Evolutionary conservation across 1,140 invertebrate genomes (phyloP).

Genomic region (Andrena cerasifolii): DNA sequence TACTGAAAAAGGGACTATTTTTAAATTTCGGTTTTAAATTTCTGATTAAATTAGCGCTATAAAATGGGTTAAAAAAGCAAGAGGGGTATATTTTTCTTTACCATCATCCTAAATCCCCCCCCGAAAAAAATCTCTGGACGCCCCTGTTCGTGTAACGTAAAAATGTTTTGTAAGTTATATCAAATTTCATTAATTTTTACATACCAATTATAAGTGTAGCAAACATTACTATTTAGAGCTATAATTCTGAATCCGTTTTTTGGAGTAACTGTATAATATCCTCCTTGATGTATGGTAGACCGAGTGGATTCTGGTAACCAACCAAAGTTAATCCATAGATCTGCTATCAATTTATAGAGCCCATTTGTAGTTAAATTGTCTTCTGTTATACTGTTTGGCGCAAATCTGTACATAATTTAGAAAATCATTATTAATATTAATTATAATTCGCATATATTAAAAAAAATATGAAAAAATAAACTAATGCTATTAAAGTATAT

Average conservation of each 20-base stretch:
- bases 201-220: slow-evolving; percentile 89
- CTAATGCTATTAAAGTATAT: not conserved
- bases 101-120: too few relatives aligned
- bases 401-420: slow-evolving; percentile 80
- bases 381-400: slow-evolving; percentile 81
- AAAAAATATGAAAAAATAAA: not conserved
- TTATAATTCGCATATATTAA: not conserved
- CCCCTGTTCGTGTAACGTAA: too few relatives aligned
- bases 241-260: slow-evolving; percentile 88
- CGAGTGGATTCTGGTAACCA: slow-evolving; percentile 86
- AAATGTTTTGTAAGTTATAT: too few relatives aligned
- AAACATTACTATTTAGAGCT: slow-evolving; percentile 89
- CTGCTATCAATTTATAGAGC: slow-evolving; percentile 86
- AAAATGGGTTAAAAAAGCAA: too few relatives aligned
- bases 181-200: slow-evolving; percentile 52
- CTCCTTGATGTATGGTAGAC: slow-evolving; percentile 85
- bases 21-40: too few relatives aligned
- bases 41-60: too few relatives aligned
- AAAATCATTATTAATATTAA: not conserved
- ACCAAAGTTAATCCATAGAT: slow-evolving; percentile 84
- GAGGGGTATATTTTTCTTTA: too few relatives aligned
- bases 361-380: slow-evolving; percentile 85
- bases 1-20: too few relatives aligned
- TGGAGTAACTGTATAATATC: slow-evolving; percentile 87
- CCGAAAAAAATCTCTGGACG: too few relatives aligned